These are phyloP conservation scores for Graptemys geographica DNA, from an alignment of 2,797 vertebrate genomes.

Conservation along the genomic window DNA sequence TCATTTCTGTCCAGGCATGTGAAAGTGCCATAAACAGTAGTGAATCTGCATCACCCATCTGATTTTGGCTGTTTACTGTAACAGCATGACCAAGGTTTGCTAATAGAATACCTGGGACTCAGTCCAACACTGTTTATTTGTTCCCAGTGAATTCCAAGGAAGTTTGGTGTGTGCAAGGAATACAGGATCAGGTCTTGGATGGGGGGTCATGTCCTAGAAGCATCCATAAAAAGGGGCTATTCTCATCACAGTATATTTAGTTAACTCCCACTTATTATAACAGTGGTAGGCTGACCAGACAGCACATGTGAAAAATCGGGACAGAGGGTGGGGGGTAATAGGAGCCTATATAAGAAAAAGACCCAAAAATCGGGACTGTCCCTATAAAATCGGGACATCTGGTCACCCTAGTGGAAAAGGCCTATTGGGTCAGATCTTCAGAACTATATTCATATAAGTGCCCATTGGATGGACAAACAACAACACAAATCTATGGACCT, in stretches of 20 bases:
- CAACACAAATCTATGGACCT: neutral
- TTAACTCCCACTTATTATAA: neutral
- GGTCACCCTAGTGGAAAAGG: neutral
- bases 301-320: no score
- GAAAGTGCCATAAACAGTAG: neutral
- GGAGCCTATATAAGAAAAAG: no score
- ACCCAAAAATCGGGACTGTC: no score
- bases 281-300: neutral
- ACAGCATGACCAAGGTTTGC: neutral
- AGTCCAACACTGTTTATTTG: fast-evolving
- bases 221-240: fast-evolving
- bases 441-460: neutral
- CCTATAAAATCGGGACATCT: no score
- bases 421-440: neutral
- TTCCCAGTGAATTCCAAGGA: neutral
- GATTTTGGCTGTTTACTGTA: neutral
- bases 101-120: neutral
- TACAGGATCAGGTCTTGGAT: neutral
- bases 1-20: neutral
- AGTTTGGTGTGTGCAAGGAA: neutral
- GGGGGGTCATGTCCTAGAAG: fast-evolving
- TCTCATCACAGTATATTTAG: neutral
- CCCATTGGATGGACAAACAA: neutral
- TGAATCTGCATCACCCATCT: neutral
- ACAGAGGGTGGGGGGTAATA: no score